These are phyloP conservation scores for Amyelois transitella DNA, from an alignment of 1,140 invertebrate species.

Conservation along the genomic window DNA sequence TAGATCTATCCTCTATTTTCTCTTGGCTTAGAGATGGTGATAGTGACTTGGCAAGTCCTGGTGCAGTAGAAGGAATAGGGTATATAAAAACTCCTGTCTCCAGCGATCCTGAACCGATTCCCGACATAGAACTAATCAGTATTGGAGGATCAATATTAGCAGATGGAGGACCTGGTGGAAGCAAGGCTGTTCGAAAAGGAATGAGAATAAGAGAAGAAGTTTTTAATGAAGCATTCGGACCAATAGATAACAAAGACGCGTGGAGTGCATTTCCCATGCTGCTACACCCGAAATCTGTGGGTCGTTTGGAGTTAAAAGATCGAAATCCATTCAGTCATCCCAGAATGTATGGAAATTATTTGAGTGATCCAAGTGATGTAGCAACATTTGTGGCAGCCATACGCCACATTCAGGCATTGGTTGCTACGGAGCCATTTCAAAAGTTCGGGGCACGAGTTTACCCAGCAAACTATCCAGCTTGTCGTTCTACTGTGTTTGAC, in stretches of 20 bases:
- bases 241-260: constrained; percentile 62
- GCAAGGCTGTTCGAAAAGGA: constrained; percentile 74
- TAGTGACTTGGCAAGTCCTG: constrained; percentile 68
- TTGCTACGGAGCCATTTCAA: constrained; percentile 67
- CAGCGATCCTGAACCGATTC: constrained; percentile 72
- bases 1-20: constrained; percentile 20
- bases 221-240: constrained; percentile 75
- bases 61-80: constrained; percentile 79
- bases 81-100: constrained; percentile 78
- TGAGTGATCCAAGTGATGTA: constrained; percentile 72
- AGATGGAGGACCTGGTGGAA: constrained; percentile 73
- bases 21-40: constrained; percentile 68
- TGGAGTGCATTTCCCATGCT: constrained; percentile 75
- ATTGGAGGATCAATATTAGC: constrained; percentile 74
- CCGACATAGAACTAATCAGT: constrained; percentile 80
- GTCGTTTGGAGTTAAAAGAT: constrained; percentile 74
- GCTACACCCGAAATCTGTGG: constrained; percentile 78
- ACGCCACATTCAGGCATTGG: constrained; percentile 58
- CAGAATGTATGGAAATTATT: constrained; percentile 79
- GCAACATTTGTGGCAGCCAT: constrained; percentile 71
- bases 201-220: constrained; percentile 75
- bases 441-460: constrained; percentile 66
- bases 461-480: constrained; percentile 63
- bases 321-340: constrained; percentile 79
- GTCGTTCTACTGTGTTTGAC: constrained; percentile 52